phyloP scores from a whole-genome alignment of 2,797 vertebrate species.

The Rhyacichthys aspro region DNA sequence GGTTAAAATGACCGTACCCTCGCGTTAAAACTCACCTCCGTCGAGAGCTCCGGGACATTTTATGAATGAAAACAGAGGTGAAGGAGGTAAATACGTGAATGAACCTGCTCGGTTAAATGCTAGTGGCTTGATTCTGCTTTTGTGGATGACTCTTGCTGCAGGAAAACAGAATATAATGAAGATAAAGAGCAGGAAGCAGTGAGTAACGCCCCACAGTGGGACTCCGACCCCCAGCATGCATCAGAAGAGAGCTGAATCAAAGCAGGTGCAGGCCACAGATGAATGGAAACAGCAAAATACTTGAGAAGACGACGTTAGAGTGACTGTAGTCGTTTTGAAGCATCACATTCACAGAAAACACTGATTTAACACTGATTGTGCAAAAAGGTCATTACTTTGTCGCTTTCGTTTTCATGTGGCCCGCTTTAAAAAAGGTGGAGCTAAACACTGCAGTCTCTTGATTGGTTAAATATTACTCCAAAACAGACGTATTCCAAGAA shows the following conservation, averaged over 20 bases:
- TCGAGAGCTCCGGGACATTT: neutral
- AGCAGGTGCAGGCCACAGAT: conserved; percentile 21
- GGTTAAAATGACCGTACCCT: conserved; percentile 33
- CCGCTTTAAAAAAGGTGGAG: no score
- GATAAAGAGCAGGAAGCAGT: conserved; percentile 27
- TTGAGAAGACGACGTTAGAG: no score
- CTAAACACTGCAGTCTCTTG: no score
- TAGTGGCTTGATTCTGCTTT: neutral
- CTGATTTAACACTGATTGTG: no score
- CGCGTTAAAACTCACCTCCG: neutral
- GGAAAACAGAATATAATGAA: conserved; percentile 27
- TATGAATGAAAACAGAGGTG: neutral
- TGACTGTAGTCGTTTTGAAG: no score
- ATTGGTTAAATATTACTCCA: no score
- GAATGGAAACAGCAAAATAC: conserved; percentile 1
- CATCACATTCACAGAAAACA: no score
- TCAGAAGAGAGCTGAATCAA: conserved; percentile 18
- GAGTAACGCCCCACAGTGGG: conserved; percentile 9
- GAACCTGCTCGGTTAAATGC: conserved; percentile 11
- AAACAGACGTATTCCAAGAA: no score
- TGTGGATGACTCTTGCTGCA: conserved; percentile 12
- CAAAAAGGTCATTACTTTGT: no score
- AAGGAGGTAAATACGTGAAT: conserved; percentile 19
- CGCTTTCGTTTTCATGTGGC: no score
- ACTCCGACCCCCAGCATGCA: neutral